These are phyloP conservation scores for Emys orbicularis DNA, from an alignment of 2,797 vertebrate genomes.

Conservation along the genomic window DNA sequence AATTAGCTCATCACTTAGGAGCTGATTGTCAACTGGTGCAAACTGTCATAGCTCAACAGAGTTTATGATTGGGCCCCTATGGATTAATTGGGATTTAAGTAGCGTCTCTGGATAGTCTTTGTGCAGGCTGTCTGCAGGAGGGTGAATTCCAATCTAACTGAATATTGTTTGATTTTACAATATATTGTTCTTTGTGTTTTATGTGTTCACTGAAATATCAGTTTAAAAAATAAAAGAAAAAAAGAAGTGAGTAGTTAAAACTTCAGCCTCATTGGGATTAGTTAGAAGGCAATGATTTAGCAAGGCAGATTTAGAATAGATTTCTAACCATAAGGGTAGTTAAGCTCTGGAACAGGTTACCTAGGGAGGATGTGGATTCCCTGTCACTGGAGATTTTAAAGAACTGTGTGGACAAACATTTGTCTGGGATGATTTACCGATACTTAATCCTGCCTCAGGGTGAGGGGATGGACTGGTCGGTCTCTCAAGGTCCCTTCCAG, in stretches of 20 bases:
- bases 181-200: neutral
- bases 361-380: too few relatives aligned
- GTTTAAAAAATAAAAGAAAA: neutral
- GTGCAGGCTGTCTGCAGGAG: neutral
- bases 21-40: neutral
- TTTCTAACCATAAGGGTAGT: too few relatives aligned
- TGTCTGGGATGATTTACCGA: neutral
- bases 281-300: neutral
- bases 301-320: neutral
- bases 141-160: neutral
- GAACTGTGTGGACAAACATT: neutral
- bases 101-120: neutral
- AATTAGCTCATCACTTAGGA: slow-evolving; percentile 17
- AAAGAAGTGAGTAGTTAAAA: neutral
- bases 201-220: slow-evolving; percentile 23
- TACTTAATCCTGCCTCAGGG: neutral
- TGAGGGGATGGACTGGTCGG: neutral
- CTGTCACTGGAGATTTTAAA: neutral
- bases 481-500: neutral
- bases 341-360: too few relatives aligned
- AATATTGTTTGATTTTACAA: neutral
- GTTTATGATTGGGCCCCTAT: neutral
- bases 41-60: neutral
- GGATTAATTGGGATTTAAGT: slow-evolving; percentile 33
- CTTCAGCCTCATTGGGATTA: neutral